phyloP scores from a whole-genome alignment of 1,140 invertebrate species.

The Drosophila kurseongensis region DNA sequence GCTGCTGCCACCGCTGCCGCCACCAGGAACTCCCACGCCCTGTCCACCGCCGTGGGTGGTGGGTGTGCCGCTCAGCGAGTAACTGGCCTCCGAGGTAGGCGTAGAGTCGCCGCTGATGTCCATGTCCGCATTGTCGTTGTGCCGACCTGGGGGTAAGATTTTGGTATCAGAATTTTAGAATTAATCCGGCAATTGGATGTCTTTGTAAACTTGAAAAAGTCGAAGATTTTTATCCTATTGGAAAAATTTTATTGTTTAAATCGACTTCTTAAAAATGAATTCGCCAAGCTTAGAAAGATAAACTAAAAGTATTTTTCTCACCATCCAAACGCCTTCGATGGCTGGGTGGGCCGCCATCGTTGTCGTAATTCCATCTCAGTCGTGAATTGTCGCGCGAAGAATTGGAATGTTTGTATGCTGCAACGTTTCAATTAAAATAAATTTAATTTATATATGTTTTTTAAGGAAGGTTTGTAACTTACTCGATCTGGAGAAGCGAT shows the following conservation, averaged over 20 bases:
- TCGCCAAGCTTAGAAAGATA: too few species aligned
- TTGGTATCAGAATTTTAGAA: too few species aligned
- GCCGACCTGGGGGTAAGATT: slow-evolving; percentile 53
- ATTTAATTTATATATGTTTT: neutral
- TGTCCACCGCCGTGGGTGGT: slow-evolving; percentile 61
- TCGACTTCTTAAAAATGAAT: too few species aligned
- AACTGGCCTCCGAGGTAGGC: slow-evolving; percentile 89
- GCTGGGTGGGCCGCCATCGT: slow-evolving; percentile 78
- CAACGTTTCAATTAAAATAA: neutral
- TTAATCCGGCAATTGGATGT: rapidly evolving
- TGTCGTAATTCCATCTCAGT: slow-evolving; percentile 84
- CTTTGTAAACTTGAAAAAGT: too few species aligned
- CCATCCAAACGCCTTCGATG: slow-evolving; percentile 84
- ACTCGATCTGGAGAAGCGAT: slow-evolving; percentile 84
- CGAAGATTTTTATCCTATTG: too few species aligned
- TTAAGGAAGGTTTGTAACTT: slow-evolving; percentile 10
- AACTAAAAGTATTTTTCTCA: slow-evolving; percentile 9
- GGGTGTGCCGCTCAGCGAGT: slow-evolving; percentile 82
- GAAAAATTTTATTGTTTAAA: too few species aligned
- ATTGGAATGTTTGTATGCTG: slow-evolving; percentile 92
- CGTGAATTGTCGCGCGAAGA: slow-evolving; percentile 86
- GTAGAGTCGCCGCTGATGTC: slow-evolving; percentile 94
- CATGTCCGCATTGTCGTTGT: slow-evolving; percentile 89
- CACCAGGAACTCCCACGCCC: slow-evolving; percentile 24
- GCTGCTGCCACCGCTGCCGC: slow-evolving; percentile 29